Evolutionary conservation across 1,140 invertebrate genomes (phyloP).

Genomic region (Centruroides sculpturatus): DNA sequence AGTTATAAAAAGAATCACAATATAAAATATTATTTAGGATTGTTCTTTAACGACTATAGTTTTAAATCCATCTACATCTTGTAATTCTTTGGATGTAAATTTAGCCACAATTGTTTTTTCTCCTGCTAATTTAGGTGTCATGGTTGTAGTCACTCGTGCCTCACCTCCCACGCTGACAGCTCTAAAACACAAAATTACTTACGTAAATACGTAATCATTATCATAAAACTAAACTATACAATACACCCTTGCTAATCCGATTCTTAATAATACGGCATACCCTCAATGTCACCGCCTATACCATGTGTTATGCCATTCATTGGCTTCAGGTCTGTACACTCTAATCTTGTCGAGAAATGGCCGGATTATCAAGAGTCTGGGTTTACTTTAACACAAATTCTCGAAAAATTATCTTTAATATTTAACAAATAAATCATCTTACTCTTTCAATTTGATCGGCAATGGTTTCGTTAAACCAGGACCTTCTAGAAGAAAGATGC

Average conservation of each 20-base stretch:
- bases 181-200: conserved; percentile 22
- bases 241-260: no score
- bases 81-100: conserved; percentile 62
- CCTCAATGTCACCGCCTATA: no score
- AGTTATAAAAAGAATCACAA: no score
- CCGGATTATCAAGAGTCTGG: no score
- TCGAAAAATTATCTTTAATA: no score
- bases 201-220: neutral
- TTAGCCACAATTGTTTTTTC: conserved; percentile 61
- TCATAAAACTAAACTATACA: neutral
- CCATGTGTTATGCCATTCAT: no score
- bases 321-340: no score
- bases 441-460: conserved; percentile 39
- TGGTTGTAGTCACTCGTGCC: conserved; percentile 49
- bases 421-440: neutral
- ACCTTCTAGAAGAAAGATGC: conserved; percentile 58
- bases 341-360: no score
- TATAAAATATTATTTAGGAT: no score
- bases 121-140: conserved; percentile 52
- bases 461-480: conserved; percentile 54
- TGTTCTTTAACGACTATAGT: conserved; percentile 23
- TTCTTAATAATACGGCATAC: no score
- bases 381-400: no score
- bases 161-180: conserved; percentile 44
- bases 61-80: conserved; percentile 66